Evolutionary conservation across 2,797 vertebrate genomes (phyloP), one percentile per base, ranked within the genome.

Genomic region (Melanotaenia nigrans): DNA sequence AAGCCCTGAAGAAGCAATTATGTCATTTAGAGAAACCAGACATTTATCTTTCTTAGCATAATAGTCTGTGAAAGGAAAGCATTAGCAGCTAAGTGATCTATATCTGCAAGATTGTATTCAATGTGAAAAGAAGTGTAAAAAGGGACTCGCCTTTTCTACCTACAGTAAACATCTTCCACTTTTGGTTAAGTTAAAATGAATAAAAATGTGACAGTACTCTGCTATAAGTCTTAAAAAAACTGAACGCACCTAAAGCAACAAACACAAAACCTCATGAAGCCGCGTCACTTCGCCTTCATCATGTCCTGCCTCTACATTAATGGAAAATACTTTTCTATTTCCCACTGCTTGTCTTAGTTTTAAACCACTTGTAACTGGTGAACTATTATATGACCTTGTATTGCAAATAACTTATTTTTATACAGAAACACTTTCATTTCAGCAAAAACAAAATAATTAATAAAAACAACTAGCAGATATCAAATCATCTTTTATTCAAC

Each of bases 1-100:
- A 87, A 73, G 73, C 36, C 84, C 77, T 30, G n/a, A 40, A 74
- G 75, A 78, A 89, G 73, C 72, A 81, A 89, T 89, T 84, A 87
- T 83, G 72, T 73, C 54, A 75, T 79, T 85, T 71, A 74, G 75
- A 78, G 62, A 40, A 77, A 83, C 78, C 38, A 59, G 30, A 79
- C 65, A 85, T 88, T 81, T 22, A 84, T 90, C 81, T 85, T 68
- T 69, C 35, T 85, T 68, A 76, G 73, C 1, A 60, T 77, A 84
- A 88, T 82, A 57, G 59, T 71, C 40, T 53, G 16, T 61, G 47
- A 66, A 82, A 66, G 71, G 30, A 79, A 40, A 66, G 8, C n/a
- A 49, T 67, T 81, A 58, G 59, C 61, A 25, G 70, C 72, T 54
- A 69, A 32, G 33, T 10, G 14, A 5, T 55, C 35, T 2, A n/a